Base-by-base conservation (phyloP, 2,797 vertebrate genomes). In the Schizopygopsis pylzovi region DNA sequence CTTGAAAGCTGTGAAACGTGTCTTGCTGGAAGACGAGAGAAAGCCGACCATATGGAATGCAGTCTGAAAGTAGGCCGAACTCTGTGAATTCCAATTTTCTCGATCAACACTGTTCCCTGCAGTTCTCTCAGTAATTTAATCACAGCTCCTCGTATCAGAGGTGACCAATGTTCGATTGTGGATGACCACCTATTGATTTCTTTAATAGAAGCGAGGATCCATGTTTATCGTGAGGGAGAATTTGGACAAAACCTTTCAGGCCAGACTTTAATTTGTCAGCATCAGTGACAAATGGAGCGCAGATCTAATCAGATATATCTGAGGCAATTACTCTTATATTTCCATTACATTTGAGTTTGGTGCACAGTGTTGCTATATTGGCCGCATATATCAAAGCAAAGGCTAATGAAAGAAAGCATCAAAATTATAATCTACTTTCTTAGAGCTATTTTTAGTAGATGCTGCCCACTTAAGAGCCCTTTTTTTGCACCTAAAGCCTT, bases 1-100 rank as follows among this genome's bases (percentile, higher is more conserved):
- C 89, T 90, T 90, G 90, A 89, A 89, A 89, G 89, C 84, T 89
- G 82, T 76, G 79, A 79, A 84, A 85, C 78, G 59, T 86, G 84
- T 88, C 86, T 82, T 88, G 85, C 81, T 87, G 86, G 81, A 88
- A 89, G 70, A 86, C 85, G 79, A 73, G 61, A n/a, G 77, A 80
- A 85, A 88, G 70, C 52, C 49, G 52, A 39, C 77, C 67, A 78
- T 68, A 83, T 86, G 81, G 65, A 61, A 81, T 56, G 33, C 52
- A 49, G 68, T 59, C 81, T 68, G 75, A 86, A 90, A 88, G 86
- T 77, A 87, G 86, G 65, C 81, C 77, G 71, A 80, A 63, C 73
- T 56, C 75, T 39, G 52, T 39, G 63, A 52, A 67, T 49, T 79
- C 20, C 25, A 43, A 8, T 82, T 70, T 68, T 56, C 70, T 67